These are phyloP conservation scores for Microplitis demolitor DNA, from an alignment of 1,140 invertebrate species.

Conservation along the genomic window DNA sequence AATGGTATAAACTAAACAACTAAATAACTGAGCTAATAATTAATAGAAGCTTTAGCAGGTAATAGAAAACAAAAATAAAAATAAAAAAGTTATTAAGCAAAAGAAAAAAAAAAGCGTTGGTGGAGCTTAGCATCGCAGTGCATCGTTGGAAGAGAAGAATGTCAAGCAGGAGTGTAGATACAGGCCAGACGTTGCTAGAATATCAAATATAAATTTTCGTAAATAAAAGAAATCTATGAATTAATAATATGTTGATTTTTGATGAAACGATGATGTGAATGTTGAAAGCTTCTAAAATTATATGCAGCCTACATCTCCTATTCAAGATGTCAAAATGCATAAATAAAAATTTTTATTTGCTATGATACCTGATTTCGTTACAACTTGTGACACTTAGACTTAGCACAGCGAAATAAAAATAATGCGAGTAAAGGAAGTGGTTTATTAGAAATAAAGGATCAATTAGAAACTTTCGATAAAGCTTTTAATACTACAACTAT, in stretches of 20 bases:
- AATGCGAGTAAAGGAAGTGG: neutral
- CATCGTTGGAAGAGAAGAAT: constrained; percentile 29
- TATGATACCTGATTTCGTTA: no score
- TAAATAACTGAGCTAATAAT: no score
- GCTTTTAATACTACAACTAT: neutral
- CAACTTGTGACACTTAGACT: no score
- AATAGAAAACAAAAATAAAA: constrained; percentile 1
- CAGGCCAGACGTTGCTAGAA: constrained; percentile 40
- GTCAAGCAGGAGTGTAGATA: constrained; percentile 38
- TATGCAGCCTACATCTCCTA: neutral
- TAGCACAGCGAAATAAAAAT: neutral
- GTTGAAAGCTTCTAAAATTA: neutral
- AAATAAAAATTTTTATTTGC: neutral
- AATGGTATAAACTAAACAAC: no score
- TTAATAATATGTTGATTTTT: neutral
- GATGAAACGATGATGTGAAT: neutral
- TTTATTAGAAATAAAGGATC: no score
- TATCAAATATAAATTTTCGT: constrained; percentile 33
- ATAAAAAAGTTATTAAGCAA: constrained; percentile 4
- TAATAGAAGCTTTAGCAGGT: neutral
- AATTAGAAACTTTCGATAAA: no score
- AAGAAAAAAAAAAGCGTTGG: constrained; percentile 22
- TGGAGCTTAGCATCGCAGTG: constrained; percentile 30
- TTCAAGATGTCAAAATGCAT: neutral
- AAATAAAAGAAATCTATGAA: neutral